Evolutionary conservation across 2,113 vertebrate genomes (phyloP).

Genomic region (Grus americana): DNA sequence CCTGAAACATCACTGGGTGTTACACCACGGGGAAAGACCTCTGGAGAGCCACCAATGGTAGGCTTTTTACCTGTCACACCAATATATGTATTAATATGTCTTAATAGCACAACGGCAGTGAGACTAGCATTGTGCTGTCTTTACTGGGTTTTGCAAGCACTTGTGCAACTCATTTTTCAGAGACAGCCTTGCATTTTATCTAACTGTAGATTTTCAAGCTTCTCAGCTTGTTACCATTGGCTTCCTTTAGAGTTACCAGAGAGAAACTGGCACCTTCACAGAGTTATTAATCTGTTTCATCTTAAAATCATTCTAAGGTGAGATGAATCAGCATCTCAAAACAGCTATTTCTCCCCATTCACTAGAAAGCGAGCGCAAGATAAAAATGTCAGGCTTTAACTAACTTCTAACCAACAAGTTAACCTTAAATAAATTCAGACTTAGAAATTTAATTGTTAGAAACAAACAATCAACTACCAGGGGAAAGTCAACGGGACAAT

Average conservation of each 20-base stretch:
- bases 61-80: neutral
- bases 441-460: neutral
- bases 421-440: neutral
- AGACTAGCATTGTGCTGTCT: neutral
- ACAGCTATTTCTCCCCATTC: neutral
- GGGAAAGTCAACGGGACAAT: too few relatives aligned
- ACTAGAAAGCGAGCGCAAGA: neutral
- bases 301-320: neutral
- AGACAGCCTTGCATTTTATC: neutral
- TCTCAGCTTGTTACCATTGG: neutral
- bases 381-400: neutral
- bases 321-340: neutral
- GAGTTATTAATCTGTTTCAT: neutral
- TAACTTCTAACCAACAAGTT: neutral
- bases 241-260: neutral
- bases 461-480: neutral
- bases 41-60: neutral
- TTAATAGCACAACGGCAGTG: neutral
- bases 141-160: neutral
- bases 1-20: rapidly evolving
- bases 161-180: neutral
- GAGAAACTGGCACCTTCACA: neutral
- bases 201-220: neutral
- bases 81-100: neutral
- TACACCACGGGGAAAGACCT: neutral